These are phyloP conservation scores for Bursaphelenchus okinawaensis DNA, from an alignment of 2,888 invertebrate species.

Conservation along the genomic window DNA sequence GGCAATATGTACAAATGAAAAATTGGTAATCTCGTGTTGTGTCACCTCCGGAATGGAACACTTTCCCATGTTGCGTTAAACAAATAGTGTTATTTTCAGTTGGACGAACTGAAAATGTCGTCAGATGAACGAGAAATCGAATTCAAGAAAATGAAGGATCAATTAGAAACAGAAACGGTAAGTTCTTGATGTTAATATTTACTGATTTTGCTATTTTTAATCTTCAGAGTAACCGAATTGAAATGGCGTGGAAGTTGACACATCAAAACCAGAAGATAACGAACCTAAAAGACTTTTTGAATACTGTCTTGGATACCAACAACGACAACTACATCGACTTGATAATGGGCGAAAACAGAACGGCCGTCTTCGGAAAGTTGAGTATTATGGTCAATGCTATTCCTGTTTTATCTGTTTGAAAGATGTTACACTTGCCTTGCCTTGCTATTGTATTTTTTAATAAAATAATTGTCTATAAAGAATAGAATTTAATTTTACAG, in stretches of 20 bases:
- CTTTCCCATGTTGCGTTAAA: no score
- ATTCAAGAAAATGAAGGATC: conserved; percentile 4
- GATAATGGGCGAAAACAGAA: conserved; percentile 28
- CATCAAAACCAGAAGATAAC: conserved; percentile 20
- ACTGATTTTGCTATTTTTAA: not conserved
- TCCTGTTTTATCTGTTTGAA: not conserved
- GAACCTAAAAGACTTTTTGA: conserved; percentile 20
- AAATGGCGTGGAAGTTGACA: conserved; percentile 5
- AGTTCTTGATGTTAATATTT: not conserved
- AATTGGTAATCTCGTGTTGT: no score
- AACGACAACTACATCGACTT: conserved; percentile 28
- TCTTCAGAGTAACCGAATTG: conserved; percentile 10
- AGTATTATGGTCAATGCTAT: not conserved
- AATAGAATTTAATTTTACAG: no score
- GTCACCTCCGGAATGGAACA: no score
- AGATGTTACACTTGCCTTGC: no score
- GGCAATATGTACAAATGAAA: no score
- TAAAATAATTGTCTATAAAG: no score
- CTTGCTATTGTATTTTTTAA: no score
- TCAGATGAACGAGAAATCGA: not conserved
- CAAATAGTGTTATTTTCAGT: not conserved
- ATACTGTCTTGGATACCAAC: conserved; percentile 23
- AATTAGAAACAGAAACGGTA: conserved; percentile 16
- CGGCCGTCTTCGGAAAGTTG: conserved; percentile 12
- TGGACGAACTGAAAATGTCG: conserved; percentile 4